Percentiles rank a stretch among this genome's conserved stretches.
Conservation (phyloP, 2,888 invertebrate species). For the Cataglyphis rosenhaueri region DNA sequence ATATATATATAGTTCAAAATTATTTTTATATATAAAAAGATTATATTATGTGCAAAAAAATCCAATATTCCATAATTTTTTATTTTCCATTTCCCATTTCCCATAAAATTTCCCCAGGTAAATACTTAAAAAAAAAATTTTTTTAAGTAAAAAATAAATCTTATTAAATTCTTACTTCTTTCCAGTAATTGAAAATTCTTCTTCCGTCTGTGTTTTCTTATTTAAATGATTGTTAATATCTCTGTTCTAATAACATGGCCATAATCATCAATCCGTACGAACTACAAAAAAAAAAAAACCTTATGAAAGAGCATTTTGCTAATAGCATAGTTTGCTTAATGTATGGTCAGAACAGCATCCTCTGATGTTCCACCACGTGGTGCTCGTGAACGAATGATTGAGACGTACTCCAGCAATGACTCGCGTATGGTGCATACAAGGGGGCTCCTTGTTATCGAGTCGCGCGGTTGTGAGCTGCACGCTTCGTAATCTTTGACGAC, state of each 20-base stretch:
- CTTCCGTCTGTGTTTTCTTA: not conserved
- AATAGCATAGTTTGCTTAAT: conserved; percentile 28
- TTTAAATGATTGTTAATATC: not conserved
- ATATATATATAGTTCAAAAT: not conserved
- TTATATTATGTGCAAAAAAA: not conserved
- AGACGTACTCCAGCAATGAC: conserved; percentile 62
- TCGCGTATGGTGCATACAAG: conserved; percentile 68
- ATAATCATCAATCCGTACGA: not conserved
- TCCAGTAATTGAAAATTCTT: not conserved
- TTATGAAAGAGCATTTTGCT: conserved; percentile 17
- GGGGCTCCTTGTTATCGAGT: conserved; percentile 69
- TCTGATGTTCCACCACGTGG: conserved; percentile 69
- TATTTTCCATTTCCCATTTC: too few relatives aligned
- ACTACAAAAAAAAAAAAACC: not conserved
- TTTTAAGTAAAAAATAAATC: not conserved
- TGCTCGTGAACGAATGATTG: conserved; percentile 70
- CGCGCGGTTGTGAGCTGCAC: conserved; percentile 63
- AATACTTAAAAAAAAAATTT: not conserved
- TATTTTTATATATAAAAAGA: conserved; percentile 78
- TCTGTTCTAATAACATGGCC: not conserved
- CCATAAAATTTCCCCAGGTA: too few relatives aligned
- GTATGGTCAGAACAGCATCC: conserved; percentile 59
- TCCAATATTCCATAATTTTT: not conserved
- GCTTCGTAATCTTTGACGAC: conserved; percentile 64
- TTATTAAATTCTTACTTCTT: not conserved